Base-by-base conservation (phyloP, 2,888 invertebrate genomes). In the Homarus gammarus region DNA sequence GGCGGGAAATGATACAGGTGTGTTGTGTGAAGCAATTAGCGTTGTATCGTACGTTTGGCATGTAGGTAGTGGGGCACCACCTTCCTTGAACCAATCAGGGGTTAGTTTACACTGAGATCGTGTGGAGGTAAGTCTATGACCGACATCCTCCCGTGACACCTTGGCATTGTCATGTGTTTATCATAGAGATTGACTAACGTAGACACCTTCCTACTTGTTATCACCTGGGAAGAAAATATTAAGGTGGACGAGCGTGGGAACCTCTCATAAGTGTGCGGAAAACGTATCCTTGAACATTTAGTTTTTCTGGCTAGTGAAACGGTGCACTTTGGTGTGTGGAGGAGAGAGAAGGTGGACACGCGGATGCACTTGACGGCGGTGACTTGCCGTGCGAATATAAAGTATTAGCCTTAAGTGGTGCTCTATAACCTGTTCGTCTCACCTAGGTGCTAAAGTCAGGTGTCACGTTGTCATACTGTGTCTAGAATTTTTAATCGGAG, bases 91-190 rank as follows among this genome's bases (percentile, higher is more conserved):
- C 82, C 70, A 82, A 82, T 82, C 82, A 82, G 36, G 70, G 27
- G 82, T 82, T 82, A 82, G 82, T 82, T 38, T 82, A 68, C 70
- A 70, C 49, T 68, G 82, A 82, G 68, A 49, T 27, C n/a, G 82
- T 49, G 61, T n/a, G 68, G 33, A 44, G 51, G 78, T 56, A 27
- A 56, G 78, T 33, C n/a, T 78, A 31, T 22, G 18, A 36, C 36
- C 22, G 15, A 27, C 36, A 18, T 36, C 51, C 22, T 22, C 51
- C 51, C 27, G 31, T 40, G 78, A 51, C 33, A 56, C 31, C 33
- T 78, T 78, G 78, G 31, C 64, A 27, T 64, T 64, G 64, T 15
- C 64, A 64, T 64, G 64, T 27, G 64, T 64, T 64, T 64, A 27
- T 22, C 64, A 27, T 27, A 22, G n/a, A 27, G 64, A 27, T 27